These are phyloP conservation scores for Papilio protenor DNA, from an alignment of 2,888 invertebrate species.

Conservation along the genomic window DNA sequence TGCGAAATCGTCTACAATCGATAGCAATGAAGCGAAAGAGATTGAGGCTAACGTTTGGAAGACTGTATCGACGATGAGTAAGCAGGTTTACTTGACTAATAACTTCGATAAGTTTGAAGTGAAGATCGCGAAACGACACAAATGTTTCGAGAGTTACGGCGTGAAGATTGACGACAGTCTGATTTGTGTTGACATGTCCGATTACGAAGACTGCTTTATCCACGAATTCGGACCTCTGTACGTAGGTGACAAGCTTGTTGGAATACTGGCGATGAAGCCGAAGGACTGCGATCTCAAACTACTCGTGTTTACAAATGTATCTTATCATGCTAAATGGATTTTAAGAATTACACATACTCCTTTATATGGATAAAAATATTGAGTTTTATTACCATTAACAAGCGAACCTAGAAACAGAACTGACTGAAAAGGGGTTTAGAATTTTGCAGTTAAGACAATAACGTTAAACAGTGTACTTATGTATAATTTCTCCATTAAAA, in stretches of 20 bases:
- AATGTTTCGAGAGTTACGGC: conserved; percentile 66
- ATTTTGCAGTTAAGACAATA: not conserved
- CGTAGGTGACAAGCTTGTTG: conserved; percentile 63
- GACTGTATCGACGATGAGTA: conserved; percentile 71
- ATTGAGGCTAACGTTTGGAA: conserved; percentile 71
- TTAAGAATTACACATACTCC: conserved; percentile 50
- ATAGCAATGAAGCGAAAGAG: conserved; percentile 48
- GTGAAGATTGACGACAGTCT: conserved; percentile 62
- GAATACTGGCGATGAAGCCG: conserved; percentile 65
- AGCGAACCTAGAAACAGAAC: not conserved
- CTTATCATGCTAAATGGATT: conserved; percentile 56
- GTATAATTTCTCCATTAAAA: not conserved
- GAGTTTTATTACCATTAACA: not conserved
- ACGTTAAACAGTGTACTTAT: not conserved
- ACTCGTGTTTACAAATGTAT: conserved; percentile 59
- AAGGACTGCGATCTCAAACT: conserved; percentile 63
- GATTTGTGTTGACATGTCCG: conserved; percentile 67
- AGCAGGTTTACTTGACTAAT: conserved; percentile 68
- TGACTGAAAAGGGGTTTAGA: not conserved
- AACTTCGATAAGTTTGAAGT: conserved; percentile 63
- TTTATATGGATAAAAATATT: conserved; percentile 46
- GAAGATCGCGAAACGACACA: conserved; percentile 48
- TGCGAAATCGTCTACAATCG: conserved; percentile 61
- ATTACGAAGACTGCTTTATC: conserved; percentile 69
- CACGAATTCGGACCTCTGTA: conserved; percentile 75